Percentiles rank a stretch among this genome's conserved stretches.
These are phyloP conservation scores for Oncopodura yosiiana DNA, from an alignment of 1,140 invertebrate species.

Conservation along the genomic window DNA sequence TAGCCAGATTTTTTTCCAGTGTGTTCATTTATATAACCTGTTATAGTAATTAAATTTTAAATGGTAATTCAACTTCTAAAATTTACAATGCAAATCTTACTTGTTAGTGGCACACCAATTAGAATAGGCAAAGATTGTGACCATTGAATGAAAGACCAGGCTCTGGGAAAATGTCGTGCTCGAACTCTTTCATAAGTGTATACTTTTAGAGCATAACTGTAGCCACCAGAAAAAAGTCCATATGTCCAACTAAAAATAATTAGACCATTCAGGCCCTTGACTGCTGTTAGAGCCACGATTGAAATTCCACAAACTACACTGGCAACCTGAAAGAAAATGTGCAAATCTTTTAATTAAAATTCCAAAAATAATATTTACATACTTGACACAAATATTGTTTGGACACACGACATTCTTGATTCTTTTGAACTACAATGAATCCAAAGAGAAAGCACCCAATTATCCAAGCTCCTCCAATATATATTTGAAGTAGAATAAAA, in stretches of 20 bases:
- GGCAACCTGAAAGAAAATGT: conserved; percentile 21
- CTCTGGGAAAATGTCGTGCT: conserved; percentile 71
- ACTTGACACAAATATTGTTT: conserved; percentile 64
- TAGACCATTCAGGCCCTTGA: conserved; percentile 56
- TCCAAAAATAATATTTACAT: not conserved
- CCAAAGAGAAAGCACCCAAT: conserved; percentile 71
- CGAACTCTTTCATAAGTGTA: conserved; percentile 75
- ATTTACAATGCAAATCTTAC: conserved; percentile 42
- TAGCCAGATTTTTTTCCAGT: conserved; percentile 58
- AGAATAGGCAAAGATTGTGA: conserved; percentile 72
- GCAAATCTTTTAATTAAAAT: not conserved
- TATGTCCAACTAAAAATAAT: conserved; percentile 76
- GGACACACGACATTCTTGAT: conserved; percentile 70
- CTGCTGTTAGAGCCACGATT: conserved; percentile 66
- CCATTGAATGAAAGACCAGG: conserved; percentile 80
- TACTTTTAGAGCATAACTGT: conserved; percentile 78
- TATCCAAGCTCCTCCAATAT: conserved; percentile 70
- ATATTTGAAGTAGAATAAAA: conserved; percentile 59
- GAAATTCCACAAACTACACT: conserved; percentile 68
- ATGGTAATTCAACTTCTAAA: not conserved
- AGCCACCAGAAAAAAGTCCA: conserved; percentile 53
- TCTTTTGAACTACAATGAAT: conserved; percentile 67
- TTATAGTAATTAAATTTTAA: not conserved
- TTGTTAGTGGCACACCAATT: conserved; percentile 69
- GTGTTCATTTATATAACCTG: conserved; percentile 68